Percentiles rank a stretch among this genome's conserved stretches.
These are phyloP conservation scores for Tortrix viridana DNA, from an alignment of 2,888 invertebrate species.

Conservation along the genomic window DNA sequence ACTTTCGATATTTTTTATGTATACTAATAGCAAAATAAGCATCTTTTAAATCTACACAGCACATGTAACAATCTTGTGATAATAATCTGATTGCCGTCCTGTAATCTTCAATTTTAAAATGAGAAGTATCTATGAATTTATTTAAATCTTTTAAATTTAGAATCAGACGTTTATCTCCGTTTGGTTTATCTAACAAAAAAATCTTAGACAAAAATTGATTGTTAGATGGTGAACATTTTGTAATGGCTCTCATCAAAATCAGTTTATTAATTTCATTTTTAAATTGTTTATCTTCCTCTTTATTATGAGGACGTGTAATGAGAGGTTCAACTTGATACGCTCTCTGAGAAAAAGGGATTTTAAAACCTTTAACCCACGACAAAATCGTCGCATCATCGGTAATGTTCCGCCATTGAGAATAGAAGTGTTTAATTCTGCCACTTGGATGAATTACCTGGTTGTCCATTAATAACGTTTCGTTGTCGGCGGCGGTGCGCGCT, in stretches of 20 bases:
- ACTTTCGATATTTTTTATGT: slow-evolving; percentile 10
- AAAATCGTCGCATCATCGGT: slow-evolving; percentile 3
- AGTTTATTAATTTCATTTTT: slow-evolving; percentile 1
- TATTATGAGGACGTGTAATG: background rate
- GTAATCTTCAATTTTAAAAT: slow-evolving; percentile 23
- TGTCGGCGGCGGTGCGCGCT: background rate
- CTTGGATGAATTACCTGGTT: background rate
- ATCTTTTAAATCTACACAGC: slow-evolving; percentile 14
- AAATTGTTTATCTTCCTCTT: background rate
- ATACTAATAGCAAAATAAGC: slow-evolving; percentile 13
- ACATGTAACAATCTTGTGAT: slow-evolving; percentile 17
- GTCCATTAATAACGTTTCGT: slow-evolving; percentile 1
- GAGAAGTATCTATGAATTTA: slow-evolving; percentile 18
- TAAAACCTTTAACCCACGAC: slow-evolving; percentile 9
- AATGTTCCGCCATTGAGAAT: slow-evolving; percentile 1
- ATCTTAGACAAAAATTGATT: slow-evolving; percentile 8
- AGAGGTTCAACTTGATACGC: slow-evolving; percentile 3
- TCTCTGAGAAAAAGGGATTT: slow-evolving; percentile 3
- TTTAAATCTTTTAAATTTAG: slow-evolving; percentile 21
- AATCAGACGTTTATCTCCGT: slow-evolving; percentile 19
- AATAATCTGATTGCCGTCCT: slow-evolving; percentile 14
- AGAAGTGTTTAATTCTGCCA: slow-evolving; percentile 6
- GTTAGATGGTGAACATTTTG: slow-evolving; percentile 3
- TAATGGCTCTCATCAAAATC: background rate
- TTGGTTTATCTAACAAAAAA: slow-evolving; percentile 19